Percentiles rank a stretch among this genome's conserved stretches.
phyloP scores from a whole-genome alignment of 2,113 vertebrate species.

The Sturnus vulgaris region DNA sequence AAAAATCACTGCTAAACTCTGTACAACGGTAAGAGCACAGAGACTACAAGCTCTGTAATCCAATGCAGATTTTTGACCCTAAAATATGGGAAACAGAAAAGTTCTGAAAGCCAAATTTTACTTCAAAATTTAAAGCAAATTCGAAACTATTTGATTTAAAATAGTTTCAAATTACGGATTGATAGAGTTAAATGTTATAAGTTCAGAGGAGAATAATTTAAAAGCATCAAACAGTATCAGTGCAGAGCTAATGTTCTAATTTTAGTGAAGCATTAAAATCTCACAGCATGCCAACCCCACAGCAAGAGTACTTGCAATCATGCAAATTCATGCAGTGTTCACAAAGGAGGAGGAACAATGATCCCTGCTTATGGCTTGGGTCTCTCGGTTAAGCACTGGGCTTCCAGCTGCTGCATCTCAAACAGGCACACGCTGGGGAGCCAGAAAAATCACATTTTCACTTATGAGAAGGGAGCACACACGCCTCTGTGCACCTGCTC shows the following conservation, averaged over 20 bases:
- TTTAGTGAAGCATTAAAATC: not conserved
- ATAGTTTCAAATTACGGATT: not conserved
- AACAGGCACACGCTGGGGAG: not conserved
- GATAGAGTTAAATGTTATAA: not conserved
- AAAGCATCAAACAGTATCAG: not conserved
- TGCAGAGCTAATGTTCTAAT: not conserved
- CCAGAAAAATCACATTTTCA: not conserved
- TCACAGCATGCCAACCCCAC: not conserved
- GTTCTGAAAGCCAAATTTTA: not conserved
- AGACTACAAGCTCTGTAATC: not conserved
- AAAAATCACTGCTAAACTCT: not conserved
- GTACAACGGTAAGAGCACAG: not conserved
- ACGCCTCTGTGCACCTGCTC: not conserved
- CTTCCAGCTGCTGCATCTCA: conserved; percentile 19
- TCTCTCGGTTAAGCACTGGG: not conserved
- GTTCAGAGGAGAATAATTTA: not conserved
- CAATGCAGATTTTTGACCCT: not conserved
- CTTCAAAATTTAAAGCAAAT: not conserved
- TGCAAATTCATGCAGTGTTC: not conserved
- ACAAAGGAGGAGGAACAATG: not conserved
- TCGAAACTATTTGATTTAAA: not conserved
- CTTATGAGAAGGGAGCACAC: not conserved
- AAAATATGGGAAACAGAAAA: not conserved
- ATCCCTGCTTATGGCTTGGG: not conserved
- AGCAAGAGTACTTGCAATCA: not conserved